Base-by-base conservation (phyloP, 37 sponge, comb jelly and placozoan genomes). In the Hormiphora californensis region DNA sequence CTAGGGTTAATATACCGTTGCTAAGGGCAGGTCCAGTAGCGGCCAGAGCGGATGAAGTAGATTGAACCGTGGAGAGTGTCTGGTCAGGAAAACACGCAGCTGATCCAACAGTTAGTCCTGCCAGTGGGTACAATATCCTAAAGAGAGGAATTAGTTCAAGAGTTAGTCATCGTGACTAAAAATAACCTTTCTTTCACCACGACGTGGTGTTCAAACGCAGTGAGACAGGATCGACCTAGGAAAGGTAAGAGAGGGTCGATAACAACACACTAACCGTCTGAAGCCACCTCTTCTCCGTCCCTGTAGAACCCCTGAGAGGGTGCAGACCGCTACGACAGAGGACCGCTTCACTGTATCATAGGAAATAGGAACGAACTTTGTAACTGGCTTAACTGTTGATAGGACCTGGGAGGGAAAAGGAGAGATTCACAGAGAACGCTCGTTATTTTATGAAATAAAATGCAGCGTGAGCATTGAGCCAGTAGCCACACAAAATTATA, bases 291-390 rank as follows among this genome's bases (percentile, higher is more conserved):
- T 73, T 23, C 28, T 30, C 25, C 81, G 41, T 43, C 81, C 81
- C 81, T 73, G 81, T 40, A 73, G n/a, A 4, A 73, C 81, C 21
- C 81, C 81, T 23, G 81, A 73, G 44, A 33, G 43, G 21, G 81
- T 73, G 25, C 81, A 73, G 4, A 73, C n/a, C 12, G 39, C 25
- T 22, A 73, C 43, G 28, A 73, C 35, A n/a, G 81, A 73, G 28
- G 43, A 43, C 25, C 81, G 40, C 81, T 73, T 73, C 25, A 73
- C 81, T 7, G 81, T 73, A 33, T 73, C 81, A 40, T 73, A 73
- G 43, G 81, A 27, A 0, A 73, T 41, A 7, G 81, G 81, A 19
- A 39, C 22, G 25, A 73, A 73, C 46, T 46, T 73, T n/a, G 81
- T 73, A 19, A 73, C 81, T 0, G 81, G 81, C 2, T 73, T 39